phyloP scores from a whole-genome alignment of 2,888 invertebrate genomes.

The Leptogaster cylindrica region DNA sequence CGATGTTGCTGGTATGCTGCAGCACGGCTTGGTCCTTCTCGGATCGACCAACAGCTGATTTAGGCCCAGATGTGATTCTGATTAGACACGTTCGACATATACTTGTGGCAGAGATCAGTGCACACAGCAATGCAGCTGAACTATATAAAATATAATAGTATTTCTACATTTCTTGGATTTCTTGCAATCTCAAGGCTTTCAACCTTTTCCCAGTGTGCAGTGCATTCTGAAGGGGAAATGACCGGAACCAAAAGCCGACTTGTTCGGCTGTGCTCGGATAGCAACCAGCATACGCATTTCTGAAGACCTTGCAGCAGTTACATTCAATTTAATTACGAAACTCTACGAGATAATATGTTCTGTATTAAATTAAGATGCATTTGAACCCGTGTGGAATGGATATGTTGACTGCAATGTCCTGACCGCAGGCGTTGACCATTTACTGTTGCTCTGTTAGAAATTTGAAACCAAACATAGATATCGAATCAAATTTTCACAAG shows the following conservation, averaged over 20 bases:
- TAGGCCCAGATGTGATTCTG: neutral
- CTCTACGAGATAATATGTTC: no score
- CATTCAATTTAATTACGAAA: neutral
- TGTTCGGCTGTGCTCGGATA: conserved; percentile 20
- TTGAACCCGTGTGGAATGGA: no score
- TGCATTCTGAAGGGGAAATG: conserved; percentile 31
- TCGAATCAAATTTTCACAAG: no score
- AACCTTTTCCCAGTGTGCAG: conserved; percentile 25
- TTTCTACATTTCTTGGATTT: conserved; percentile 8
- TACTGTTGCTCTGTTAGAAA: no score
- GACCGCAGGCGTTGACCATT: no score
- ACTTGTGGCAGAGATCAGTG: neutral
- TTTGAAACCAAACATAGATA: no score
- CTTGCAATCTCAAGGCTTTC: conserved; percentile 31
- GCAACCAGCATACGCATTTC: neutral
- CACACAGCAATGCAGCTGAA: conserved; percentile 20
- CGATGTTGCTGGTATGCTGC: neutral
- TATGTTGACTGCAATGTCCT: no score
- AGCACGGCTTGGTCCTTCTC: neutral
- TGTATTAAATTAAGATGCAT: no score
- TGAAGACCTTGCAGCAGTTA: conserved; percentile 13
- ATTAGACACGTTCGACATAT: neutral
- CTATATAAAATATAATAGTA: neutral
- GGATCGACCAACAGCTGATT: conserved; percentile 1
- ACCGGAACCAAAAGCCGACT: conserved; percentile 33